These are phyloP conservation scores for Stomorhina lunata DNA, from an alignment of 2,888 invertebrate genomes.

Conservation along the genomic window DNA sequence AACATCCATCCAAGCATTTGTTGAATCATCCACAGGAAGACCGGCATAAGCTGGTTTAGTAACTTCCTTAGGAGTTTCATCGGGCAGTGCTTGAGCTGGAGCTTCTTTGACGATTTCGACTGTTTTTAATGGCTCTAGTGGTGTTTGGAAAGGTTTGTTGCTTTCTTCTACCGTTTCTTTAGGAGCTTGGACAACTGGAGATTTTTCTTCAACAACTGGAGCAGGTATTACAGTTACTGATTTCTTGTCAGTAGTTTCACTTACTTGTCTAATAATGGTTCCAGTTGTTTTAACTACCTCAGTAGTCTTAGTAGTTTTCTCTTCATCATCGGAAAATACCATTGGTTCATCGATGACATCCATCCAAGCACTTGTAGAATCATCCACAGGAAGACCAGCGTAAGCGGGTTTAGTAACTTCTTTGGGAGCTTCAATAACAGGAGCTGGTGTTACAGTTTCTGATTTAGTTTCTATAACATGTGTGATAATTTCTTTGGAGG, in stretches of 20 bases:
- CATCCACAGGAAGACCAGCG: slow-evolving; percentile 72
- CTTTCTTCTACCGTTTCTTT: neutral
- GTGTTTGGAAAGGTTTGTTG: neutral
- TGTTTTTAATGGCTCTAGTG: neutral
- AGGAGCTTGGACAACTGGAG: neutral
- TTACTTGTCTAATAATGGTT: too few species aligned
- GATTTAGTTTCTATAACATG: slow-evolving; percentile 67
- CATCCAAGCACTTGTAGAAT: slow-evolving; percentile 74
- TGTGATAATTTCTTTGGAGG: slow-evolving; percentile 68
- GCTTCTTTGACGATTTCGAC: neutral
- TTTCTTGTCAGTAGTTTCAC: too few species aligned
- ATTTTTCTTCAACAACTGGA: neutral
- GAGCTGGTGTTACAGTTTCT: neutral
- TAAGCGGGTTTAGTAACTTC: slow-evolving; percentile 69
- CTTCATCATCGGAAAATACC: slow-evolving; percentile 74
- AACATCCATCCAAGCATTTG: slow-evolving; percentile 73
- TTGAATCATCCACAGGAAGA: slow-evolving; percentile 68
- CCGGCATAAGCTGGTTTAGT: slow-evolving; percentile 66
- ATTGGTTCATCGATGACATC: slow-evolving; percentile 76
- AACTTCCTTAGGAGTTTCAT: neutral
- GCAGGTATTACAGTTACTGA: too few species aligned
- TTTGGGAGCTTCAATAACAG: slow-evolving; percentile 60
- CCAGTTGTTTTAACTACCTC: too few species aligned
- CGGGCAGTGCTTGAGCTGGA: neutral
- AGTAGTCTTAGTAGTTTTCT: slow-evolving; percentile 9